Conservation (phyloP, 2,888 invertebrate species). For the Paralinhomoeus sp. region DNA sequence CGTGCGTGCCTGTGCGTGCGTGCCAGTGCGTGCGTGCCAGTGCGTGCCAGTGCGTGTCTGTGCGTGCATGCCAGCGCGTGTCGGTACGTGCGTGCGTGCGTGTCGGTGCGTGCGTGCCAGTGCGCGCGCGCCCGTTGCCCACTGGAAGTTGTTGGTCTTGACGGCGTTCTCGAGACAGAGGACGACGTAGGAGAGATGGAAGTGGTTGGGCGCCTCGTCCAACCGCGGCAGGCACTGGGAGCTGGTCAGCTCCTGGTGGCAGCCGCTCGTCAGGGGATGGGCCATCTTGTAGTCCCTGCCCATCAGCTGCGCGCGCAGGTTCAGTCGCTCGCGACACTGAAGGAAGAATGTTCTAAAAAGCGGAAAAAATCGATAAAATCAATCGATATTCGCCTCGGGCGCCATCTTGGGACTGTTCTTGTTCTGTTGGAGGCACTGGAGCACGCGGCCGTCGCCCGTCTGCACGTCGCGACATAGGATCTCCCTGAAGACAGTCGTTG, state of each 20-base stretch:
- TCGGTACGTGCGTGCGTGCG: no score
- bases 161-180: constrained; percentile 54
- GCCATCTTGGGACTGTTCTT: constrained; percentile 28
- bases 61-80: no score
- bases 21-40: no score
- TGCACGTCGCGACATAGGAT: constrained; percentile 45
- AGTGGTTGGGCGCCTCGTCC: background rate
- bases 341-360: constrained; percentile 4
- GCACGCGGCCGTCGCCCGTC: constrained; percentile 56
- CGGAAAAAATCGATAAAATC: background rate
- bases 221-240: background rate
- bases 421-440: constrained; percentile 64
- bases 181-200: constrained; percentile 59
- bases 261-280: constrained; percentile 61
- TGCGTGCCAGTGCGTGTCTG: no score
- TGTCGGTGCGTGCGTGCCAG: no score
- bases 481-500: no score
- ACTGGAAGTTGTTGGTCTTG: no score
- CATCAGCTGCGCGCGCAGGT: constrained; percentile 60
- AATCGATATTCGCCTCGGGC: constrained; percentile 4
- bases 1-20: no score
- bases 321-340: constrained; percentile 55
- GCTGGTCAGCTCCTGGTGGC: constrained; percentile 45
- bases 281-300: constrained; percentile 71
- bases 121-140: no score